Evolutionary conservation across 1,140 invertebrate genomes (phyloP).

Genomic region (Acromyrmex heyeri): DNA sequence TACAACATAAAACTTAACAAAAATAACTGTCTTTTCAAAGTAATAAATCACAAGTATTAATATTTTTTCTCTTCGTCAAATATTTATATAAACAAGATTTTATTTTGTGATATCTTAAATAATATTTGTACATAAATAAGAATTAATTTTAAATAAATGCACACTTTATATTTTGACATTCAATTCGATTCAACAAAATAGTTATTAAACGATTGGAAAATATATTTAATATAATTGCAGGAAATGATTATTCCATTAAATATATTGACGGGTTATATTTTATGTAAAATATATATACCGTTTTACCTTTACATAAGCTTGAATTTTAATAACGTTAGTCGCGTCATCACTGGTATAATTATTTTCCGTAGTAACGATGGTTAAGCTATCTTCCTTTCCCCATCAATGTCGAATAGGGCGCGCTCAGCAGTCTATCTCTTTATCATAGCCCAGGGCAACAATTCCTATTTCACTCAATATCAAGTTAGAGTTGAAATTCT

Average conservation of each 20-base stretch:
- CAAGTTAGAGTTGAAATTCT: conserved; percentile 40
- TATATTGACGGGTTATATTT: background rate
- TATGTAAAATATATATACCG: background rate
- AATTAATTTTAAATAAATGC: conserved; percentile 10
- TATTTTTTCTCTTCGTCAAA: background rate
- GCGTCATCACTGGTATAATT: conserved; percentile 29
- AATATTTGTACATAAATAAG: background rate
- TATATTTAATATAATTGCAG: background rate
- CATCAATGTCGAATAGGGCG: background rate
- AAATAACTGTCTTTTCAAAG: background rate
- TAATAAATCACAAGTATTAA: background rate
- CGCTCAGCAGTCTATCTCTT: conserved; percentile 37
- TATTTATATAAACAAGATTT: background rate
- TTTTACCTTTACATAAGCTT: background rate
- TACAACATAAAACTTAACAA: background rate
- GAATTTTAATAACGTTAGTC: conserved; percentile 32
- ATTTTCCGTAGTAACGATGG: conserved; percentile 29
- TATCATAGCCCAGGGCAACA: conserved; percentile 36
- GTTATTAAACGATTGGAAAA: conserved; percentile 9
- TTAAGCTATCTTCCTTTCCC: conserved; percentile 17
- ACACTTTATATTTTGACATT: background rate
- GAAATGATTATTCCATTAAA: conserved; percentile 5
- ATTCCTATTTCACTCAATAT: conserved; percentile 44
- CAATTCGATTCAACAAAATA: background rate
- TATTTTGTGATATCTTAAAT: conserved; percentile 13